Conservation (phyloP, 2,113 vertebrate species). For the Sinocyclocheilus grahami region DNA sequence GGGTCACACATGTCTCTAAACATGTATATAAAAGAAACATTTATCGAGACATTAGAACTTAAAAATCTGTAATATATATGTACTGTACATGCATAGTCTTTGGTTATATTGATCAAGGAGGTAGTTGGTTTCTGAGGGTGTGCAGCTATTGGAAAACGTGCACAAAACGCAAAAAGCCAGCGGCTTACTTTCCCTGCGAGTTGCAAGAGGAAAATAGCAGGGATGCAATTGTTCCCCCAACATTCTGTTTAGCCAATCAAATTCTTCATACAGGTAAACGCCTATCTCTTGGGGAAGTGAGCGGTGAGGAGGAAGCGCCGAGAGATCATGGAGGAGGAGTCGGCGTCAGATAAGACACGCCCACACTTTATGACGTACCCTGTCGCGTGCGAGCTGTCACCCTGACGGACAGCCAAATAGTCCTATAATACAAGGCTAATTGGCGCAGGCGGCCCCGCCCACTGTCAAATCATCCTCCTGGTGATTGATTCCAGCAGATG, state of each 20-base stretch:
- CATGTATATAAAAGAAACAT: neutral
- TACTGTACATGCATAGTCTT: neutral
- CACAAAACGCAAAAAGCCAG: neutral
- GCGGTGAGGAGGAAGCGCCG: neutral
- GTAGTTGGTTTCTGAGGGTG: neutral
- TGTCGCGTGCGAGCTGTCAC: neutral
- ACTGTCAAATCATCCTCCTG: constrained; percentile 6
- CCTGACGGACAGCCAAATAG: constrained; percentile 25
- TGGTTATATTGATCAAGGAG: neutral
- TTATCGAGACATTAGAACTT: neutral
- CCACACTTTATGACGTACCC: neutral
- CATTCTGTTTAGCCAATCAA: constrained; percentile 60
- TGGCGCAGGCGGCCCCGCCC: constrained; percentile 49
- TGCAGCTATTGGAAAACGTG: neutral
- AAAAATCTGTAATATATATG: neutral
- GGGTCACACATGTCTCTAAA: too few species aligned
- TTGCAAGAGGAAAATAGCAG: neutral
- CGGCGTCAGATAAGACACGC: constrained; percentile 35
- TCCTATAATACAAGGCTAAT: constrained; percentile 58
- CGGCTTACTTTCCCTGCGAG: neutral
- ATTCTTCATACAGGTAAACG: constrained; percentile 40
- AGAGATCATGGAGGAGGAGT: neutral
- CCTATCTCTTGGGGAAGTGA: neutral
- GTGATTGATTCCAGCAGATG: constrained; percentile 74
- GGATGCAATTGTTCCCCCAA: neutral